A percentile compares a stretch with the other conserved stretches of the same genome.
Evolutionary conservation across 2,113 vertebrate genomes (phyloP).

Genomic region (Chloropsis cyanopogon): DNA sequence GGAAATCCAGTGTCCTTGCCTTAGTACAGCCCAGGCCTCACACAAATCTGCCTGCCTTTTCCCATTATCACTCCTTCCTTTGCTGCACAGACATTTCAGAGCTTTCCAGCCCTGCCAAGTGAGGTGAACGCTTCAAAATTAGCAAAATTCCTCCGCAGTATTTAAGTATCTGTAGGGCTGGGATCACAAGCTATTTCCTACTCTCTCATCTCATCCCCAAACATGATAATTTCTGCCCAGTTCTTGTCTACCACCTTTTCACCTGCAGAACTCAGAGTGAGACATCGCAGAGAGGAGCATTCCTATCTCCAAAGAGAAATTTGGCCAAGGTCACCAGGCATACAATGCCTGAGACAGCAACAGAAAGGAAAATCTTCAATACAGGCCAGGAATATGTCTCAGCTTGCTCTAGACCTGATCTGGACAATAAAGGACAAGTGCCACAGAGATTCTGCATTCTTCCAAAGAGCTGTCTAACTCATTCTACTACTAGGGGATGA

Average conservation of each 20-base stretch:
- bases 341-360: fast-evolving
- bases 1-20: background rate
- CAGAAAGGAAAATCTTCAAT: background rate
- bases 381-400: background rate
- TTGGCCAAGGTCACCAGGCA: fast-evolving
- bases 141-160: background rate
- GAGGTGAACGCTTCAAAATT: background rate
- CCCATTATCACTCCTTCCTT: background rate
- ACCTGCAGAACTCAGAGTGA: background rate
- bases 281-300: background rate
- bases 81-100: background rate
- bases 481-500: background rate
- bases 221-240: background rate
- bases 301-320: background rate
- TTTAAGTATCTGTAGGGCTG: background rate
- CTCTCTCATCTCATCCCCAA: background rate
- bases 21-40: background rate
- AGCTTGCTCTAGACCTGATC: background rate
- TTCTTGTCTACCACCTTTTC: background rate
- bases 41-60: background rate
- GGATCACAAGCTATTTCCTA: background rate
- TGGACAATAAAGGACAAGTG: background rate
- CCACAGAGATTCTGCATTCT: background rate
- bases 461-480: background rate
- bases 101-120: background rate